A percentile compares a stretch with the other conserved stretches of the same genome.
These are phyloP conservation scores for Patella depressa DNA, from an alignment of 2,888 invertebrate species.

Conservation along the genomic window DNA sequence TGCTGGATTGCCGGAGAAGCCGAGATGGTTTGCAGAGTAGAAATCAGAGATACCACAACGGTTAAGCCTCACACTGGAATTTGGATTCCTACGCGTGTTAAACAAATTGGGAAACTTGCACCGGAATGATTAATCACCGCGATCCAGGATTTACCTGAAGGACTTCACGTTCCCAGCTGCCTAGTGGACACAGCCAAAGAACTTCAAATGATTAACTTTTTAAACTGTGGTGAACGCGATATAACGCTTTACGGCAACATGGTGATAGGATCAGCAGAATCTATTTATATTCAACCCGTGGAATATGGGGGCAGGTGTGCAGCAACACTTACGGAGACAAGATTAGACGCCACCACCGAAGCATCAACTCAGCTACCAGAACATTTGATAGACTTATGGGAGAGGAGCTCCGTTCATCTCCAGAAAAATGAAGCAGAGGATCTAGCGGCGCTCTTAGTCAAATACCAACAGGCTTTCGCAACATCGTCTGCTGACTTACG, in stretches of 20 bases:
- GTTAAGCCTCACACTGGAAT: conserved; percentile 12
- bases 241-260: conserved; percentile 8
- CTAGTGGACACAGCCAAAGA: conserved; percentile 5
- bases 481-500: conserved; percentile 26
- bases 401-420: neutral
- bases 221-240: neutral
- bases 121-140: neutral
- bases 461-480: conserved; percentile 28
- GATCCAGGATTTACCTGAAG: neutral
- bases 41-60: neutral
- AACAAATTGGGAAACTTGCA: conserved; percentile 10
- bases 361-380: neutral
- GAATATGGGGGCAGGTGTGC: neutral
- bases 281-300: neutral
- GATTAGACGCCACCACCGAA: no score
- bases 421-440: neutral
- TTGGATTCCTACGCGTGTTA: neutral
- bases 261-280: conserved; percentile 13
- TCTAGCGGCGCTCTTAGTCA: conserved; percentile 21
- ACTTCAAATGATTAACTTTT: neutral
- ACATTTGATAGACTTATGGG: conserved; percentile 17
- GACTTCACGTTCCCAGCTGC: neutral
- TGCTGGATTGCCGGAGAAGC: conserved; percentile 18
- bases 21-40: conserved; percentile 13
- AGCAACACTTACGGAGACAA: neutral